Evolutionary conservation across 2,113 vertebrate species (phyloP), one percentile per base, ranked within the genome.

Genomic region (Empidonax traillii): DNA sequence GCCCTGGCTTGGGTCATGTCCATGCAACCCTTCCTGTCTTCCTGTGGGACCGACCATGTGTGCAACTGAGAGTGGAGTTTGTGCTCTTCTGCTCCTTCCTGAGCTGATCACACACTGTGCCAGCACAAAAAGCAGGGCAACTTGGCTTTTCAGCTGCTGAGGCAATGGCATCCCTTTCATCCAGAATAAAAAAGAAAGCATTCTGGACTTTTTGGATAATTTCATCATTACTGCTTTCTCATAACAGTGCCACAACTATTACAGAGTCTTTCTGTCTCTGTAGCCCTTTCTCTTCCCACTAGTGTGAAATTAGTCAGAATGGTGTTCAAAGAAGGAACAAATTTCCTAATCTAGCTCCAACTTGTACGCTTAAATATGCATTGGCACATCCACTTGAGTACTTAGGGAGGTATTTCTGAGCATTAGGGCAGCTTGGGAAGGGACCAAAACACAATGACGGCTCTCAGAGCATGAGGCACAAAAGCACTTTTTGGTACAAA

Each of bases 81-180:
- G 87, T 59, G 76, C 46, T 83, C 89, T 85, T 87, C 58, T 84
- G 51, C 62, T 69, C 81, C 62, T 87, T 61, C 35, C 56, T 58
- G 61, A 84, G 44, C 69, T 28, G 49, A 16, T 94, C 66, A 84
- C 53, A 12, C 41, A 7, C 22, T 24, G 65, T 63, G 78, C 71
- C 72, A 90, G 69, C 87, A 72, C 44, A 76, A 77, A 58, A 73
- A 67, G 16, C 76, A 95, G 68, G 51, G 58, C 67, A 61, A 41
- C 52, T 65, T 83, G 84, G 59, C 79, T 95, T 96, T 89, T 84
- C 87, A 71, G 82, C 83, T 93, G 79, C 82, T 94, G 71, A 56
- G 30, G 7, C 71, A 65, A 66, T 52, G 88, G 43, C 80, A 75
- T 84, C 49, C 65, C 92, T 90, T 43, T 66, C 61, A 80, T 79